Conservation (phyloP, 2,797 vertebrate genomes). For the Alcedo quadribrachys region DNA sequence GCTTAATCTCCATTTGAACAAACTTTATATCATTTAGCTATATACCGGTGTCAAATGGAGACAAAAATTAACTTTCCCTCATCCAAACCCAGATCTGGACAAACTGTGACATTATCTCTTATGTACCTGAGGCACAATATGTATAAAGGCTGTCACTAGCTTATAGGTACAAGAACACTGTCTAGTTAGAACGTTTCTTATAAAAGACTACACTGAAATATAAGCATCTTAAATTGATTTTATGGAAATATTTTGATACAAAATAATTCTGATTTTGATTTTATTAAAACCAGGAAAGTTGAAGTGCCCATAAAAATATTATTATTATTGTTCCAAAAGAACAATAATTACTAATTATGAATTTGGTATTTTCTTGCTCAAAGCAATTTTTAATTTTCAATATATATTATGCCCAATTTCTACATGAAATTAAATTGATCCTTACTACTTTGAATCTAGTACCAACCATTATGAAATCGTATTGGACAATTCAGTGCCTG, state of each 20-base stretch:
- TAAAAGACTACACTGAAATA: not conserved
- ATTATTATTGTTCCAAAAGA: not conserved
- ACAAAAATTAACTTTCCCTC: not conserved
- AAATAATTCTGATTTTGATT: not conserved
- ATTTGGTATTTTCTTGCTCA: conserved; percentile 5
- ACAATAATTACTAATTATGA: conserved; percentile 6
- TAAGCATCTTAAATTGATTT: not conserved
- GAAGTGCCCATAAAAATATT: not conserved
- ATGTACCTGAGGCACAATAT: not conserved
- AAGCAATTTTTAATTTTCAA: conserved; percentile 33
- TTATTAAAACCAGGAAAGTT: not conserved
- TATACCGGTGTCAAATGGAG: not conserved
- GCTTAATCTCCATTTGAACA: not conserved
- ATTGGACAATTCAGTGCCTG: conserved; percentile 23
- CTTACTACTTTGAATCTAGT: conserved; percentile 2
- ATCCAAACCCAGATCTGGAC: not conserved
- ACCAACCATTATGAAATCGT: not conserved
- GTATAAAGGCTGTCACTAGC: not conserved
- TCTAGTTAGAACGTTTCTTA: not conserved
- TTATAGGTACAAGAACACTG: not conserved
- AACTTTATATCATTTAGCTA: not conserved
- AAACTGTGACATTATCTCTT: not conserved
- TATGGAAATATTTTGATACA: not conserved
- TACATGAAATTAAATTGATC: conserved; percentile 28
- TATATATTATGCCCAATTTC: conserved; percentile 21